Evolutionary conservation across 1,140 invertebrate species (phyloP).

Genomic region (Drosophila simulans): DNA sequence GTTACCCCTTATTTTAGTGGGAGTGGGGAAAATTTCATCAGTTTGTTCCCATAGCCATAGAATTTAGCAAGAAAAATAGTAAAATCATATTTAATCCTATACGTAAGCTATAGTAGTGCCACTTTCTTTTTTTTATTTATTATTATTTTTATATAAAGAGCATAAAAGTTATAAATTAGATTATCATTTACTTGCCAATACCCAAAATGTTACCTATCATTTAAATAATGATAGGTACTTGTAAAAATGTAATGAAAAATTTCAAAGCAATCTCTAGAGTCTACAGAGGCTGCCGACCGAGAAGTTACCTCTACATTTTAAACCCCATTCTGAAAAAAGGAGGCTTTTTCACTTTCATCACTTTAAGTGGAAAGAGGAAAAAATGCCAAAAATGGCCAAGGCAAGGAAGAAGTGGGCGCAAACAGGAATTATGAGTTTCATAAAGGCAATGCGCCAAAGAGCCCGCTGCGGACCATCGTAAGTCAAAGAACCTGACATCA

Average conservation of each 20-base stretch:
- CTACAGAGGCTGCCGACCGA: background rate
- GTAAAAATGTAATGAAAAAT: constrained; percentile 44
- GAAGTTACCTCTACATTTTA: constrained; percentile 2
- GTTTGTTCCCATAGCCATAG: too few relatives aligned
- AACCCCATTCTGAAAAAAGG: background rate
- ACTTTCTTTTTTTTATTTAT: too few relatives aligned
- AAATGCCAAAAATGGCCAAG: constrained; percentile 19
- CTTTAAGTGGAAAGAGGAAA: constrained; percentile 31
- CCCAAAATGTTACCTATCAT: background rate
- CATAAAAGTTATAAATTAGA: too few relatives aligned
- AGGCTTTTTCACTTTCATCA: constrained; percentile 30
- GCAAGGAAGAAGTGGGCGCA: constrained; percentile 17
- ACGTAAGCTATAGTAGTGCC: too few relatives aligned
- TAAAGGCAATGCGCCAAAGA: constrained; percentile 68
- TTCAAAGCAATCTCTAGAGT: constrained; percentile 1
- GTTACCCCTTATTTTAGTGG: too few relatives aligned
- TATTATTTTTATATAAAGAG: too few relatives aligned
- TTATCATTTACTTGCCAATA: too few relatives aligned
- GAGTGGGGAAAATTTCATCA: too few relatives aligned
- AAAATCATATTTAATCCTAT: too few relatives aligned
- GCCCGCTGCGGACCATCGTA: constrained; percentile 56
- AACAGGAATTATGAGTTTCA: constrained; percentile 57
- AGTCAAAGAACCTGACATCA: constrained; percentile 60
- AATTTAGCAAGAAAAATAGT: too few relatives aligned
- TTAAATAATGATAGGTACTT: background rate